Evolutionary conservation across 2,113 vertebrate genomes (phyloP), one percentile per base, ranked within the genome.

Genomic region (Pelvicachromis taeniatus): DNA sequence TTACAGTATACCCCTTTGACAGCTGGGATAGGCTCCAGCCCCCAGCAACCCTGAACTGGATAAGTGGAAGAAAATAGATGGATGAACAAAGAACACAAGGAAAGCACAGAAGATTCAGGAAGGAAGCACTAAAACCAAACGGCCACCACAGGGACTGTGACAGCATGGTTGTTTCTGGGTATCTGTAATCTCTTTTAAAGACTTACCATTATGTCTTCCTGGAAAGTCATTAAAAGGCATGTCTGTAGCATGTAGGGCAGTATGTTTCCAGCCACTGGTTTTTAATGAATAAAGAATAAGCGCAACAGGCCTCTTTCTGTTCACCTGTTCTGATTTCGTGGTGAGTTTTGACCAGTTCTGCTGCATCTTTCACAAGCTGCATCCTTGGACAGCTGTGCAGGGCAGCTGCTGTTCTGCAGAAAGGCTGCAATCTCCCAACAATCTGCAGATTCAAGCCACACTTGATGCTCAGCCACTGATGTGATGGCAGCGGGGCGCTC

Each of bases 341-440:
- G 87, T 80, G 81, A 48, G 77, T 91, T 93, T 89, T 73, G 75
- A 85, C 77, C 85, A n/a, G 77, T 89, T 91, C 83, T 89, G 85
- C 84, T 83, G 81, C 75, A 83, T 93, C 78, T 77, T 45, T 89
- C 85, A 79, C 70, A 81, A 86, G 82, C 83, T 84, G 85, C 87
- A 65, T 89, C 91, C 53, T 26, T 35, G 31, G 90, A 91, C 92
- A 94, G 92, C 92, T 94, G 93, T 89, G 80, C 7, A 16, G 55
- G 68, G 91, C 92, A 95, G 94, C 94, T 95, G 94, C 90, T 86
- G 89, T 14, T 83, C 65, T 38, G 81, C 33, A 87, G 68, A 87
- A 81, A 87, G 61, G 68, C 73, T 45, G 8, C 83, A 85, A 87
- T 78, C 88, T 86, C 90, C 65, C 56, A 90, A 89, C 93, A 94